Evolutionary conservation across 2,797 vertebrate genomes (phyloP).

Genomic region (Garrulus glandarius): DNA sequence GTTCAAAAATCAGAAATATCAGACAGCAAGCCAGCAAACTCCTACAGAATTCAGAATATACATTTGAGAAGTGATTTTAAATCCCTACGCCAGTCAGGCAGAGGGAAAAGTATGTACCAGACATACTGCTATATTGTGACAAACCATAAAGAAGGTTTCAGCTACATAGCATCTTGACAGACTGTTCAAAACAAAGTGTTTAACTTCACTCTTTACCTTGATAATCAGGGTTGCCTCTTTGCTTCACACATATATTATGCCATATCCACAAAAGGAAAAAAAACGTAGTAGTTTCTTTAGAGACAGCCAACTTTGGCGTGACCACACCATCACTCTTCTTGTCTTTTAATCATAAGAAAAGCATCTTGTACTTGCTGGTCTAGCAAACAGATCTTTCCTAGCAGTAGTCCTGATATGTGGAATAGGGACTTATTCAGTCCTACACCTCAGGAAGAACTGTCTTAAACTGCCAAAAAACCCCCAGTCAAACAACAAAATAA

Average conservation of each 20-base stretch:
- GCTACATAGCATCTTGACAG: background rate
- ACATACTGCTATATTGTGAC: slow-evolving; percentile 12
- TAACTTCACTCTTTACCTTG: slow-evolving; percentile 10
- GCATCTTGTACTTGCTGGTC: background rate
- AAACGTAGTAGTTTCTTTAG: background rate
- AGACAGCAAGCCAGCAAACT: background rate
- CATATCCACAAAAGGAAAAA: background rate
- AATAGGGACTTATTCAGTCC: background rate
- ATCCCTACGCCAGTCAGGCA: background rate
- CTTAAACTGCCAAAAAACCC: background rate
- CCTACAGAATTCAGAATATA: background rate
- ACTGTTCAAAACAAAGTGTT: slow-evolving; percentile 20
- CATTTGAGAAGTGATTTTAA: slow-evolving; percentile 7
- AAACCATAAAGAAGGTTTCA: slow-evolving; percentile 33
- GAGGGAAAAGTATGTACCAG: background rate
- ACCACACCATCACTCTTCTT: background rate
- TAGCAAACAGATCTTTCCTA: background rate
- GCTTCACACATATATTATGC: background rate
- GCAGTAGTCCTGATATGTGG: background rate
- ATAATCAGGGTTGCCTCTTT: background rate
- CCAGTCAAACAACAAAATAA: background rate
- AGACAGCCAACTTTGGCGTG: background rate
- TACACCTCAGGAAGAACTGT: background rate
- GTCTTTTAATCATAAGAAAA: background rate
- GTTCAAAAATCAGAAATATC: slow-evolving; percentile 23